Evolutionary conservation across 1,140 invertebrate species (phyloP).

Genomic region (Chironomus striatipennis): DNA sequence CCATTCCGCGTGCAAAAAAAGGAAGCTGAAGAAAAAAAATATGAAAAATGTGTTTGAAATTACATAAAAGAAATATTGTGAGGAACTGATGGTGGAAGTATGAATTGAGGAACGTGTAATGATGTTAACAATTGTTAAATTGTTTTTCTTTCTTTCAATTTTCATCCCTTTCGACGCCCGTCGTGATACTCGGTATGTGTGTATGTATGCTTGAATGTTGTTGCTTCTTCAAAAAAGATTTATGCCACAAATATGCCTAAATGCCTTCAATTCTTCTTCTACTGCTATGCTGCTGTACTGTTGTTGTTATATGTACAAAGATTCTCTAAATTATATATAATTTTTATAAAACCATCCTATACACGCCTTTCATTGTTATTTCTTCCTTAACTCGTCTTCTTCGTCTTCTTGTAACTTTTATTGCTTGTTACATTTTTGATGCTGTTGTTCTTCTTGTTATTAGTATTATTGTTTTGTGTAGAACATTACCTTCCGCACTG

Average conservation of each 20-base stretch:
- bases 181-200: no score
- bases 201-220: background rate
- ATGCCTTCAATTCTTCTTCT: background rate
- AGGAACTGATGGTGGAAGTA: background rate
- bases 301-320: background rate
- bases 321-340: constrained; percentile 10
- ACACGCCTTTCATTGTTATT: background rate
- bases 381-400: background rate
- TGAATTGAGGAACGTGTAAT: background rate
- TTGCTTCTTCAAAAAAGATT: background rate
- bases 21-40: background rate
- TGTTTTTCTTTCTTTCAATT: background rate
- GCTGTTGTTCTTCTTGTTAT: no score
- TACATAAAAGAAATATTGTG: background rate
- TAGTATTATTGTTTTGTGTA: no score
- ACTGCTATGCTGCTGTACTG: background rate
- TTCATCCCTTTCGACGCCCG: background rate
- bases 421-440: no score
- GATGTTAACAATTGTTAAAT: constrained; percentile 6
- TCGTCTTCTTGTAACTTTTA: background rate
- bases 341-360: background rate
- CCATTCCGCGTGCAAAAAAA: background rate
- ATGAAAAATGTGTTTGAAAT: constrained; percentile 14
- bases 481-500: no score
- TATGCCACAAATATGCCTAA: background rate